phyloP scores from a whole-genome alignment of 2,113 vertebrate genomes.

The Nothocercus nigrocapillus region DNA sequence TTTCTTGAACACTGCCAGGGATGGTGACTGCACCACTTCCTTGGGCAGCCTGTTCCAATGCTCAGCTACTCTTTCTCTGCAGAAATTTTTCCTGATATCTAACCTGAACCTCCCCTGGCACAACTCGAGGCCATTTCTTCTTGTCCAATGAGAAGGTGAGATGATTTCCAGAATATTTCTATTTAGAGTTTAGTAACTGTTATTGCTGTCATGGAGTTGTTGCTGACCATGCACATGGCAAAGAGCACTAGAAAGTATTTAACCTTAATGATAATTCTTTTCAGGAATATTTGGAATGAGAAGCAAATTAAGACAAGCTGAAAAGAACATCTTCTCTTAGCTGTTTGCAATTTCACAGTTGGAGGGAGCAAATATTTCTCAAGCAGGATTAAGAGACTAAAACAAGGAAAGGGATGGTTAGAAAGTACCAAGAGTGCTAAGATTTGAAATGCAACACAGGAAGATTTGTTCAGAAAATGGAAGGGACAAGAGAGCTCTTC shows the following conservation, averaged over 20 bases:
- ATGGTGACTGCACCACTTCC: too few species aligned
- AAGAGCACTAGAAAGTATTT: background rate
- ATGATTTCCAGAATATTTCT: background rate
- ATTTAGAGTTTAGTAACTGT: background rate
- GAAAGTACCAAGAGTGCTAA: background rate
- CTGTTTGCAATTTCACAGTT: background rate
- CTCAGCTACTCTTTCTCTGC: too few species aligned
- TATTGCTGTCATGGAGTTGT: background rate
- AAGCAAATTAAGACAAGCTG: background rate
- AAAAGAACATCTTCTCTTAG: background rate
- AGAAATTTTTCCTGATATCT: too few species aligned
- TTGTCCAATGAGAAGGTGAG: background rate
- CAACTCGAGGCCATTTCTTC: too few species aligned
- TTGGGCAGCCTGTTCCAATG: too few species aligned
- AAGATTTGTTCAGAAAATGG: background rate
- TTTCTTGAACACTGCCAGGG: too few species aligned
- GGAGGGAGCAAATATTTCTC: background rate
- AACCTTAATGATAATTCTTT: background rate
- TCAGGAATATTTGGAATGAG: background rate
- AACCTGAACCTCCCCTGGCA: too few species aligned
- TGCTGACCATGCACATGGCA: background rate
- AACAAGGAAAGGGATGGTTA: background rate
- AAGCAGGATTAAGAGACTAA: background rate
- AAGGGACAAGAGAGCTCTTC: background rate
- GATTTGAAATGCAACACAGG: background rate